Evolutionary conservation across 2,888 invertebrate genomes (phyloP), one percentile per base, ranked within the genome.

Genomic region (Andrena bucephala): DNA sequence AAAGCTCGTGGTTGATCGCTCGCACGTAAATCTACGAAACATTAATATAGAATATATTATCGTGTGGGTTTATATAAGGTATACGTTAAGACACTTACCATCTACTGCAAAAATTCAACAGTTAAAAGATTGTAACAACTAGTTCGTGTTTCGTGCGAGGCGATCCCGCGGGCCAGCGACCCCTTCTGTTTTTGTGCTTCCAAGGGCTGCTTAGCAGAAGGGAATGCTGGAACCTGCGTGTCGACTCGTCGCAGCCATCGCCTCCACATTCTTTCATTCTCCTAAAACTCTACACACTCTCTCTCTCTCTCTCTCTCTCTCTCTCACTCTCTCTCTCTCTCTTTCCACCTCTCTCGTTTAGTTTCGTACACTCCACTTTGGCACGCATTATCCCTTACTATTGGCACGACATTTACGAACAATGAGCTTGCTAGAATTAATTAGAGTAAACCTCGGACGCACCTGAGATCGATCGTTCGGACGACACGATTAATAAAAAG

Each of bases 91-190:
- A 93, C 92, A 93, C 93, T 93, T 93, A 93, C 72, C 87, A 91
- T 87, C 92, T 93, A 93, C 92, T 87, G 93, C 92, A 91, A 92
- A 92, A 93, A 90, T 92, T 93, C 92, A 93, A 93, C 93, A 93
- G 90, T 93, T 92, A 92, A 93, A 93, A 93, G 92, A 93, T 90
- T 92, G 85, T 92, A 92, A 92, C 92, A 92, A 92, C 86, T 90
- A 91, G 89, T 88, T 90, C 85, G 85, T 86, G 80, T 83, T 80
- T 80, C 73, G 67, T 48, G 57, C 68, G 77, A 63, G 80, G 65
- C 62, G 52, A 31, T 57, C 48, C 29, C 52, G 78, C 72, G 54
- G 72, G 68, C 59, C 57, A 62, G 42, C 70, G 29, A 67, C 48
- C 48, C 24, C n/a, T 36, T 78, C 52, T 73, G 42, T 67, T 60